Evolutionary conservation across 2,113 vertebrate species (phyloP), one percentile per base, ranked within the genome.

Genomic region (Podarcis muralis): DNA sequence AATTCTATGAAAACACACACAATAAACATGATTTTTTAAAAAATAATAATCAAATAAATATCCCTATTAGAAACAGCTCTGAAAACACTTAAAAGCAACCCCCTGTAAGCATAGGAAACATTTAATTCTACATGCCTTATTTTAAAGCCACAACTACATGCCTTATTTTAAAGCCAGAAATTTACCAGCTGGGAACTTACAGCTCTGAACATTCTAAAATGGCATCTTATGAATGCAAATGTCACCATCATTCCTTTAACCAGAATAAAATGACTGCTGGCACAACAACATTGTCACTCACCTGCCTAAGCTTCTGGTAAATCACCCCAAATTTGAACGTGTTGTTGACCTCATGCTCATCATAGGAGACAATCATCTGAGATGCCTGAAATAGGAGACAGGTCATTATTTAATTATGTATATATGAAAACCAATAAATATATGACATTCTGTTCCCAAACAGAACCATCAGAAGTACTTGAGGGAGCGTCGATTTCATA

Each of bases 241-340:
- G 9, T 23, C 6, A 48, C 48, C 48, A 11, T 48, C 11, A 11
- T 32, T 65, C 57, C 20, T 27, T 30, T 3, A n/a, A 13, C 48
- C 27, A n/a, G 6, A 25, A 62, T 62, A 9, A 81, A 81, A 22
- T 23, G 16, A 53, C 53, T 16, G 18, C 59, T 20, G 59, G 18
- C 18, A 62, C 59, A 62, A 20, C 18, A 62, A 4, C 59, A 62
- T 62, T 62, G 8, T 32, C 65, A 22, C 98, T 96, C 93, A 99
- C 99, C 98, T 99, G 99, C 77, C 97, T 97, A 93, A 98, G 97
- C 90, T 97, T 98, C 94, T 99, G 99, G 88, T 98, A 98, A 93
- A 99, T 97, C 83, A 99, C 97, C 5, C 99, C 99, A 4, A 99
- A 99, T 94, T 99, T 99, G 96, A 98, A 99, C 0, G 98, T 99